Evolutionary conservation across 2,797 vertebrate genomes (phyloP).

Genomic region (Platyrinchus mystaceus): DNA sequence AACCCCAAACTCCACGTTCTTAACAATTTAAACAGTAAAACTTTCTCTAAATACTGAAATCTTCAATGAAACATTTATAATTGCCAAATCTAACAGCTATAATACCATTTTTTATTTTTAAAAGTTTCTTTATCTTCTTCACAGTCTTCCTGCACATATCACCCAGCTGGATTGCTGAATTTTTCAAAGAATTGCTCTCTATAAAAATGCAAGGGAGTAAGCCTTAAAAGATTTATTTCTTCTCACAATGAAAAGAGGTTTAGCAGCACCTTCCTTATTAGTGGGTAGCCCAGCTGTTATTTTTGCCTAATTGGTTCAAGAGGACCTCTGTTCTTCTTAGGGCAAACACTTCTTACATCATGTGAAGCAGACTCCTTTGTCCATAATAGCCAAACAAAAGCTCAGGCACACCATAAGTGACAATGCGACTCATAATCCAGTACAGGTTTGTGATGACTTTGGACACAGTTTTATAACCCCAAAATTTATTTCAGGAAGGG

Average conservation of each 20-base stretch:
- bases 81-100: conserved; percentile 69
- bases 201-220: conserved; percentile 72
- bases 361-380: conserved; percentile 65
- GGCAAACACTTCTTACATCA: conserved; percentile 72
- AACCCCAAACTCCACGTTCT: conserved; percentile 57
- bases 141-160: conserved; percentile 68
- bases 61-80: conserved; percentile 69
- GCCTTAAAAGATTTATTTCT: conserved; percentile 72
- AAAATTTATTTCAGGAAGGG: conserved; percentile 41
- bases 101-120: conserved; percentile 72
- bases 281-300: conserved; percentile 72
- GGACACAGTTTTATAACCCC: conserved; percentile 49
- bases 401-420: conserved; percentile 45
- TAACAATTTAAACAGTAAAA: conserved; percentile 67
- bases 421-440: conserved; percentile 44
- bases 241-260: conserved; percentile 71
- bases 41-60: conserved; percentile 69
- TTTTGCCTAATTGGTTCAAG: conserved; percentile 72
- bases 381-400: conserved; percentile 69
- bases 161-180: conserved; percentile 67
- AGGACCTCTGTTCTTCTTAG: conserved; percentile 72
- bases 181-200: conserved; percentile 70
- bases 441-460: conserved; percentile 53
- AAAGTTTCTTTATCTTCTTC: conserved; percentile 71
- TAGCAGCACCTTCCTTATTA: conserved; percentile 72